A percentile compares a stretch with the other conserved stretches of the same genome.
Evolutionary conservation across 2,888 invertebrate genomes (phyloP).

Genomic region (Heliconius ethilla): DNA sequence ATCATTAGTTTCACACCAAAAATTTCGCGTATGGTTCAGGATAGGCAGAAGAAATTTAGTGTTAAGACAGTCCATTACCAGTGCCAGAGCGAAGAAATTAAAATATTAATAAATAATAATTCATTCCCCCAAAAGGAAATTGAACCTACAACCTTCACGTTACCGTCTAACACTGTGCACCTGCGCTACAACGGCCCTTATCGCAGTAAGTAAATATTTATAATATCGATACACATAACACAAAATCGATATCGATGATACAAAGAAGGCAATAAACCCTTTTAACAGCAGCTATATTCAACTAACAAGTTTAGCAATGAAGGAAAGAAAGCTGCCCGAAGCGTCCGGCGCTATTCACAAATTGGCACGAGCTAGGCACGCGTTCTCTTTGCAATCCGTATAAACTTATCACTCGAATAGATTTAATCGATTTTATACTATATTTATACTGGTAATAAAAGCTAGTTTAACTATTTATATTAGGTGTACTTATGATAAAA

Average conservation of each 20-base stretch:
- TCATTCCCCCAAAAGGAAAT: too few species aligned
- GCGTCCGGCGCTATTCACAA: conserved; percentile 80
- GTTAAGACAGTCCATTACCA: too few species aligned
- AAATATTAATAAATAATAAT: too few species aligned
- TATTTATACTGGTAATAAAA: conserved; percentile 36
- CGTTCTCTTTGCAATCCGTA: conserved; percentile 54
- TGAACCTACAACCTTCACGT: too few species aligned
- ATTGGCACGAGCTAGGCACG: conserved; percentile 81
- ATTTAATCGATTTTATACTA: conserved; percentile 47
- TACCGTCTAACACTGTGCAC: too few species aligned
- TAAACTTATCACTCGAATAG: conserved; percentile 48
- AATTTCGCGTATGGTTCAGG: too few species aligned
- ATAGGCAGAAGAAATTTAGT: too few species aligned
- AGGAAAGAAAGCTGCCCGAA: conserved; percentile 79
- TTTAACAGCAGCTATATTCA: conserved; percentile 72
- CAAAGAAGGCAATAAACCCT: conserved; percentile 53
- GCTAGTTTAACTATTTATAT: conserved; percentile 29
- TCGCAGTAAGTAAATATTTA: too few species aligned
- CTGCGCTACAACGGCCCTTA: too few species aligned
- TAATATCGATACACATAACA: conserved; percentile 1
- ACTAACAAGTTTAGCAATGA: conserved; percentile 77
- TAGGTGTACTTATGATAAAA: conserved; percentile 43
- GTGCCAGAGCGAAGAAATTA: too few species aligned
- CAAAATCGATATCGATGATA: conserved; percentile 57
- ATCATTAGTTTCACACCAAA: neutral